Conservation (phyloP, 2,888 invertebrate genomes). For the Heliconius erato region DNA sequence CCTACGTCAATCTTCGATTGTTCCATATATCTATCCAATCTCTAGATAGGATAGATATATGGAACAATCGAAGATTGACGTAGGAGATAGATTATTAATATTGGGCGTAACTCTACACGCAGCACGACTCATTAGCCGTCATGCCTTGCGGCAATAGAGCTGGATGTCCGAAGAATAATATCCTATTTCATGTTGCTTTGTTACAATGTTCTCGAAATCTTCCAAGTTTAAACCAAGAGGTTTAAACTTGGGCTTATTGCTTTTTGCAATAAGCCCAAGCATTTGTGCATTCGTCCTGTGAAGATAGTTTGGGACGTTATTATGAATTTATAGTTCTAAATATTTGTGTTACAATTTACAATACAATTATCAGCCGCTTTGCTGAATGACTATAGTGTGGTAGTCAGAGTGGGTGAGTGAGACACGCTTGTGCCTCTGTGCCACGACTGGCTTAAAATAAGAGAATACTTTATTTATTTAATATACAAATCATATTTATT, state of each 20-base stretch:
- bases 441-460: no score
- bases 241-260: conserved; percentile 77
- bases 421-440: no score
- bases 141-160: conserved; percentile 21
- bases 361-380: not conserved
- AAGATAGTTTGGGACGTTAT: conserved; percentile 8
- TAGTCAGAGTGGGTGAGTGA: no score
- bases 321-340: conserved; percentile 13
- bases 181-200: conserved; percentile 66
- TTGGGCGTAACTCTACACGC: not conserved
- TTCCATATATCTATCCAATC: no score
- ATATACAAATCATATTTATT: no score
- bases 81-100: no score
- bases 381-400: not conserved
- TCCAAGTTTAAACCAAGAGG: conserved; percentile 65
- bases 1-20: no score
- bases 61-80: no score
- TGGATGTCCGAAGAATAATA: conserved; percentile 31
- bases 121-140: conserved; percentile 6
- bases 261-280: conserved; percentile 60
- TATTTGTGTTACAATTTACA: not conserved
- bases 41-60: no score
- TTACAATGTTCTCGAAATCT: conserved; percentile 68
- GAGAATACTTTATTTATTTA: no score
- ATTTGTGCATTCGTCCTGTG: conserved; percentile 58